Base-by-base conservation (phyloP, 2,888 invertebrate species). In the Chymomyza procnemis region DNA sequence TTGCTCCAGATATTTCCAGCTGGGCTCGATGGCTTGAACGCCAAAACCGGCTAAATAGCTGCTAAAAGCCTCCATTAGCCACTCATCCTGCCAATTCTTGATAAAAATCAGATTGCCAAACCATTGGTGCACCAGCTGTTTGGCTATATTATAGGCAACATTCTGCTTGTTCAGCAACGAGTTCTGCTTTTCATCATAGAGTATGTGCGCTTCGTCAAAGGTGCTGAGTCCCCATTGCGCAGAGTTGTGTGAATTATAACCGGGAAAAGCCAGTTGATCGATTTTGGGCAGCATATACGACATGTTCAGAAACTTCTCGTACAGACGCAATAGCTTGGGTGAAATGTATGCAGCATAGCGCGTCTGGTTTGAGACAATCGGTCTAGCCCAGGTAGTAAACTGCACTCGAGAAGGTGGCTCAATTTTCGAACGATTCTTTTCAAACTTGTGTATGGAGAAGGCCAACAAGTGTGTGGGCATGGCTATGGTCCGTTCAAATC, bases 401-500 rank as follows among this genome's bases (percentile, higher is more conserved):
- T 46, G 62, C 6, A 50, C 48, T n/a, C 8, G 6, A 6, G 77
- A 48, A 78, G 75, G 74, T 22, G 19, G 19, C 6, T 41, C 4
- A 77, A 76, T 91, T 67, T 12, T 83, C 1, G 26, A 26, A 6
- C 92, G 91, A 68, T 92, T 92, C 69, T 92, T 92, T 0, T 91
- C 91, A 85, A 96, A 96, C 86, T 95, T 95, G 54, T 95, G 95
- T 2, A 96, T 92, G 8, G 95, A 92, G 89, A 94, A 95, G 0
- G 97, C 98, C 0, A 98, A 94, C 50, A 98, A 91, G 88, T 98
- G 98, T 0, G 97, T 97, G 0, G 97, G 97, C 97, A 98, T 98
- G 1, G 94, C 94, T 0, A 96, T 94, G 0, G 96, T 95, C 65
- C 93, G 93, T 71, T 93, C 91, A 88, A 94, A 97, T 21, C 92